Percentiles rank a stretch among this genome's conserved stretches.
These are phyloP conservation scores for Agelastica alni DNA, from an alignment of 2,888 invertebrate species.

Conservation along the genomic window DNA sequence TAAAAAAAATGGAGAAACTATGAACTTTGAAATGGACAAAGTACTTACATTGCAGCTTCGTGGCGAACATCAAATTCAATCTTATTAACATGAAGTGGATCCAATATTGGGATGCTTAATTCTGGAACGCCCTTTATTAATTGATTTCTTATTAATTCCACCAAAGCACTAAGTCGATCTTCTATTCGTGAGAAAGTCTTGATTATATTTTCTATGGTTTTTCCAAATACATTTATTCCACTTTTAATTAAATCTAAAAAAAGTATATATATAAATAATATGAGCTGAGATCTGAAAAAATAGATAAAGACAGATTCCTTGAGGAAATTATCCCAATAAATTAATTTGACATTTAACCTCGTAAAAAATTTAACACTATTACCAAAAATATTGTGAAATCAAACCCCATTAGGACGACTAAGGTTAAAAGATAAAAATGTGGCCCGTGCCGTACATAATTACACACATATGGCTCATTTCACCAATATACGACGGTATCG, in stretches of 20 bases:
- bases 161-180: constrained; percentile 49
- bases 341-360: too few species aligned
- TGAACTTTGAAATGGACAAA: too few species aligned
- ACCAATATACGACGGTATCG: too few species aligned
- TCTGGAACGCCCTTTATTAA: constrained; percentile 54
- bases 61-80: constrained; percentile 54
- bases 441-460: too few species aligned
- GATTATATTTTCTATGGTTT: constrained; percentile 50
- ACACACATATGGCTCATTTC: too few species aligned
- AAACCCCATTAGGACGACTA: too few species aligned
- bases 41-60: constrained; percentile 50
- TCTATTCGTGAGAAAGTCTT: constrained; percentile 51
- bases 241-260: constrained; percentile 51
- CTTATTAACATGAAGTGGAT: constrained; percentile 54
- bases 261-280: constrained; percentile 1
- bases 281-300: constrained; percentile 40
- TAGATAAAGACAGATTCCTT: constrained; percentile 1
- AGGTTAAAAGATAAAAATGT: too few species aligned
- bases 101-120: constrained; percentile 54
- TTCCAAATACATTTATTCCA: constrained; percentile 49
- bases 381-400: too few species aligned
- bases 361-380: too few species aligned
- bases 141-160: constrained; percentile 52
- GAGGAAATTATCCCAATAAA: too few species aligned
- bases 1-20: too few species aligned